phyloP scores from a whole-genome alignment of 2,888 invertebrate genomes.

The Zeuzera pyrina region DNA sequence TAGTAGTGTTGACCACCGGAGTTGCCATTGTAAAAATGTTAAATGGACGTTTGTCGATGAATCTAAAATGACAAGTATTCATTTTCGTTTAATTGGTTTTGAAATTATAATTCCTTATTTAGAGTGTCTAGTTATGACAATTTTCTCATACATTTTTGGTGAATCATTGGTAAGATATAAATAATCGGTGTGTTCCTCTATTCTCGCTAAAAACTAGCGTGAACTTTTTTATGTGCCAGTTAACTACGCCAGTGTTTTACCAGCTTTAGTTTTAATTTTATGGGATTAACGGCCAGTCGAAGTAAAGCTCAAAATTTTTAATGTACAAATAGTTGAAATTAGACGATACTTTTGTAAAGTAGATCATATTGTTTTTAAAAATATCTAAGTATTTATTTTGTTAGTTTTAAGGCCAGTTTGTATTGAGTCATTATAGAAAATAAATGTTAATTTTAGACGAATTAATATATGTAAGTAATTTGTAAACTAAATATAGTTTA shows the following conservation, averaged over 20 bases:
- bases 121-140: no score
- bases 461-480: no score
- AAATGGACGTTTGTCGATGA: no score
- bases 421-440: conserved; percentile 50
- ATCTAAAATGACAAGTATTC: no score
- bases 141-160: no score
- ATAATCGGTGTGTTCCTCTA: background rate
- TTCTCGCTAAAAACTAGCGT: background rate
- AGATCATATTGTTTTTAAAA: conserved; percentile 27
- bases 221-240: conserved; percentile 22
- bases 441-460: background rate
- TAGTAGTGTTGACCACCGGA: no score
- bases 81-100: no score
- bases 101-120: no score
- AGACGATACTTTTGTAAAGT: conserved; percentile 34
- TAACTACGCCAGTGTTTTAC: conserved; percentile 30
- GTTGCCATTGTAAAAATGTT: no score
- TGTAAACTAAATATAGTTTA: no score
- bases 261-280: conserved; percentile 35
- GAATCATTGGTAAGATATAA: no score
- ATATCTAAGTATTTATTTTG: conserved; percentile 59
- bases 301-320: conserved; percentile 60
- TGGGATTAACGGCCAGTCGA: conserved; percentile 64
- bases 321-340: conserved; percentile 51
- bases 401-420: conserved; percentile 61